Conservation (phyloP, 2,888 invertebrate species). For the Schrankia costaestrigalis region DNA sequence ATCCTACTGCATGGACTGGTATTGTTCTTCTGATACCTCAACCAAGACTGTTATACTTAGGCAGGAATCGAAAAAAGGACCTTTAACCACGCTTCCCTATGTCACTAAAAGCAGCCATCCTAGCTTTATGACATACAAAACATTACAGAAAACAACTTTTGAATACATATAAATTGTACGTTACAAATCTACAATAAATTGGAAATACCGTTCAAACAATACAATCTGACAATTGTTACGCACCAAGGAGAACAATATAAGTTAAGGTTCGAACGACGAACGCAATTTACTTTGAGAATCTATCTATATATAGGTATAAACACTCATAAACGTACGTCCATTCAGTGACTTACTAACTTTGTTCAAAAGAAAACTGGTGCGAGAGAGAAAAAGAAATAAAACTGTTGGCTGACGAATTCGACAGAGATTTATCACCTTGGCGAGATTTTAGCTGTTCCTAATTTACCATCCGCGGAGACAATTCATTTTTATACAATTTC, state of each 20-base stretch:
- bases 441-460: constrained; percentile 59
- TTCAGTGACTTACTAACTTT: constrained; percentile 47
- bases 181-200: too few species aligned
- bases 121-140: too few species aligned
- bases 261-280: constrained; percentile 4
- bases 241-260: constrained; percentile 7
- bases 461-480: constrained; percentile 50
- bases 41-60: too few species aligned
- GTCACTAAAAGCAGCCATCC: too few species aligned
- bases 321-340: constrained; percentile 22
- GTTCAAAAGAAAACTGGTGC: constrained; percentile 49
- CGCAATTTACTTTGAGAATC: constrained; percentile 2
- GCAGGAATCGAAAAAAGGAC: too few species aligned
- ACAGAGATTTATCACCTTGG: constrained; percentile 65
- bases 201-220: neutral
- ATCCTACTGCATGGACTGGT: too few species aligned
- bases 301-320: constrained; percentile 2
- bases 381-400: constrained; percentile 58
- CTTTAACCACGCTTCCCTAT: too few species aligned
- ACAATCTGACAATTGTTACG: constrained; percentile 2
- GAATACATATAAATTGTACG: too few species aligned
- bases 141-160: too few species aligned
- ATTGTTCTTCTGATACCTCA: too few species aligned
- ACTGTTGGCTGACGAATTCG: constrained; percentile 67
- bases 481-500: constrained; percentile 43